Conservation (phyloP, 2,888 invertebrate genomes). For the Mesorhabditis sp. region DNA sequence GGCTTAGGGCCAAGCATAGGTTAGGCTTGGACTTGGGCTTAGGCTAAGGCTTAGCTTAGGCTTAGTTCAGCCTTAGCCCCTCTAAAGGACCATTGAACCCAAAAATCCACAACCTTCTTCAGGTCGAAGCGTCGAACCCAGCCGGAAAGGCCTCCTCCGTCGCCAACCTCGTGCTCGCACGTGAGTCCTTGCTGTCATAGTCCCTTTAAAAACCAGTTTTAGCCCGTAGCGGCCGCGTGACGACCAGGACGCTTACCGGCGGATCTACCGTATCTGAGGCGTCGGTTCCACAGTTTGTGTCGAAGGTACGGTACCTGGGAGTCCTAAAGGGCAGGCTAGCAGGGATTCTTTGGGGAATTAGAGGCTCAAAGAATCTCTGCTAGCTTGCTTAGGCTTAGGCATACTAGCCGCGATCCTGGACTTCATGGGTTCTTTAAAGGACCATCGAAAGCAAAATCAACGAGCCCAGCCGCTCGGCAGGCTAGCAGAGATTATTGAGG, state of each 20-base stretch:
- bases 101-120: background rate
- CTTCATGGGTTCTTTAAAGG: too few relatives aligned
- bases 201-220: conserved; percentile 11
- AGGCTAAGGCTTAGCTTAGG: too few relatives aligned
- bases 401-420: too few relatives aligned
- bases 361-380: too few relatives aligned
- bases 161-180: conserved; percentile 56
- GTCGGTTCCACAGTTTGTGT: conserved; percentile 8
- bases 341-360: background rate
- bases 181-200: conserved; percentile 19
- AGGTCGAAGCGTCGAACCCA: conserved; percentile 67
- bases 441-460: too few relatives aligned
- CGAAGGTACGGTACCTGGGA: background rate
- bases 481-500: too few relatives aligned
- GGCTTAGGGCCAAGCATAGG: too few relatives aligned
- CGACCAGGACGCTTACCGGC: conserved; percentile 37
- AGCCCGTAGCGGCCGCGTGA: conserved; percentile 41
- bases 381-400: too few relatives aligned
- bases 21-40: too few relatives aligned
- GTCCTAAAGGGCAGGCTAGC: background rate
- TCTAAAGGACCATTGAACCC: conserved; percentile 56
- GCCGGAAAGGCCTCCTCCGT: conserved; percentile 62
- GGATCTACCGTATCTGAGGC: conserved; percentile 20
- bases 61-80: too few relatives aligned
- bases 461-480: too few relatives aligned